These are phyloP conservation scores for Percopsis transmontana DNA, from an alignment of 2,113 vertebrate species.

Conservation along the genomic window DNA sequence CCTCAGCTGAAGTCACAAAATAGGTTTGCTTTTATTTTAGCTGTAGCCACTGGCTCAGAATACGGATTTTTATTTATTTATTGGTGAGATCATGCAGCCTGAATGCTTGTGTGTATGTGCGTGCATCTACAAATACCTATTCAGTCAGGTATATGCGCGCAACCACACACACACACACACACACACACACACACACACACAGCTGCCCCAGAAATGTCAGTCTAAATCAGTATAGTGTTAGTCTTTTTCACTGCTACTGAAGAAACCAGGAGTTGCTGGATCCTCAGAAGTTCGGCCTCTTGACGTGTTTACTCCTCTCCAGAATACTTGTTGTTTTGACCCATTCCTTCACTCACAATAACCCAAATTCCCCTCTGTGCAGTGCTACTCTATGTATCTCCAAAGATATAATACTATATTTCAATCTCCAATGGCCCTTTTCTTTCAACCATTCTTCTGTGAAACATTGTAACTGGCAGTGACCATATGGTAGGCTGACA, in stretches of 20 bases:
- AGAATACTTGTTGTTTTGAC: constrained; percentile 23
- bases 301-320: constrained; percentile 46
- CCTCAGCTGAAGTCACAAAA: too few species aligned
- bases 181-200: constrained; percentile 4
- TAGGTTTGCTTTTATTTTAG: too few species aligned
- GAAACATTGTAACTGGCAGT: constrained; percentile 8
- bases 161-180: constrained; percentile 11
- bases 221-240: constrained; percentile 31
- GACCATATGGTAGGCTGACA: constrained; percentile 7
- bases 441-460: constrained; percentile 6
- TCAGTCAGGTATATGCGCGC: constrained; percentile 14
- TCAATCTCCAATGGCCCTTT: not conserved
- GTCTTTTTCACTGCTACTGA: constrained; percentile 32
- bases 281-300: constrained; percentile 41
- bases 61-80: too few species aligned
- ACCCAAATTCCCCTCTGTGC: constrained; percentile 33
- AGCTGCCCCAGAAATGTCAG: constrained; percentile 69
- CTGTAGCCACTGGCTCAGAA: too few species aligned
- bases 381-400: constrained; percentile 11
- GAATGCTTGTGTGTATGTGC: not conserved
- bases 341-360: constrained; percentile 27
- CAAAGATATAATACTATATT: not conserved
- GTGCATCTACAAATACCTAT: constrained; percentile 6
- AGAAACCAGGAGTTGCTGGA: constrained; percentile 35
- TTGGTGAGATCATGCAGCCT: not conserved